Base-by-base conservation (phyloP, 2,888 invertebrate genomes). In the Norana najaformis region DNA sequence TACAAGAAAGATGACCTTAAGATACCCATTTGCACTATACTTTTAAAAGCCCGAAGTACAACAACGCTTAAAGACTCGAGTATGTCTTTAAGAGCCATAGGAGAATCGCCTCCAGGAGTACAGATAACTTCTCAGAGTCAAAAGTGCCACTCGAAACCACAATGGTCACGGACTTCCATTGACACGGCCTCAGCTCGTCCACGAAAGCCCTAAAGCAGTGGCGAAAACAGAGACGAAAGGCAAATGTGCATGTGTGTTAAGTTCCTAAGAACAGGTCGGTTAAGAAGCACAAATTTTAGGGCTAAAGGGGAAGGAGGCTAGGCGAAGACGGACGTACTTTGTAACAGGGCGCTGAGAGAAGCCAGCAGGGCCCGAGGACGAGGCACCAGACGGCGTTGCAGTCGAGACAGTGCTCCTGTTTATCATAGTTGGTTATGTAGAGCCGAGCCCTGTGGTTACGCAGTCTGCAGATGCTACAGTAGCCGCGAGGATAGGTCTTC, bases 401-500 rank as follows among this genome's bases (percentile, higher is more conserved):
- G 91, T 93, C 92, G 90, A 93, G 92, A 88, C 92, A 91, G 90
- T 92, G 92, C 39, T 91, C 88, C 23, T 92, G 92, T 85, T 93
- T 93, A 90, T 91, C 90, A 91, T 90, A 91, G 91, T 93, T 93
- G 89, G 93, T 93, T 89, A 93, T 93, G 92, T 91, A 93, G 88
- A 93, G 92, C 23, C 91, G 90, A 2, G 93, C 92, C 83, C 92
- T 91, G 91, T 93, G 92, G 37, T 89, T 90, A 8, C 91, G 89
- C 35, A 93, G 89, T 23, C 90, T 89, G 38, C 92, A 91, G 39
- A 92, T 47, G 20, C 92, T 92, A 89, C 92, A 92, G 91, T 92
- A 92, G 34, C 91, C 92, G 1, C 91, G 89, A 0, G 92, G 92
- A 88, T 92, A 93, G 83, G 90, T 90, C 30, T 90, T 89, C 90